Base-by-base conservation (phyloP, 2,888 invertebrate species). In the Melangyna quadrimaculata region DNA sequence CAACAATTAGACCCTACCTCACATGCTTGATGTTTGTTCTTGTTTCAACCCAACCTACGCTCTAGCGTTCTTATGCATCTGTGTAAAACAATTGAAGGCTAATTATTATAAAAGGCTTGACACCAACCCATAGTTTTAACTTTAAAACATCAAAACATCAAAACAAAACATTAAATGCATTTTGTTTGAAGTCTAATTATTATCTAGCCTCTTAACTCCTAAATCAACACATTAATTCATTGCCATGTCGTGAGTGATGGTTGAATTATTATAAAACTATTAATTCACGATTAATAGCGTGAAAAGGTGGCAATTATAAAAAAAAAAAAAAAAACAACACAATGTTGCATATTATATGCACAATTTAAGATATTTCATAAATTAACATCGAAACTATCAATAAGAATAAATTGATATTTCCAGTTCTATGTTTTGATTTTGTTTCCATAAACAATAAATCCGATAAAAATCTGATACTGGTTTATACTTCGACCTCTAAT, bases 271-370 rank as follows among this genome's bases (percentile, higher is more conserved):
- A 65, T 22, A n/a, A 57, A 70, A 67, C 72, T 57, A 70, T 74
- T 65, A 57, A 57, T 57, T 73, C 78, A 83, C 73, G 78, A 83
- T 37, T 19, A n/a, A n/a, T n/a, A 57, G 32, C 48, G 63, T 65
- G 73, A 35, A 22, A 24, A 24, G 78, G 61, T 57, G 57, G 73
- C 73, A 78, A 75, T 75, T 81, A 51, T n/a, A 29, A 61, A 40
- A 10, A n/a, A 29, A 32, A 48, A 24, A 78, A 51, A 10, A 29
- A 61, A 40, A 10, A n/a, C 37, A 32, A 48, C 29, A 78, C 82
- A 83, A 74, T 74, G 74, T 83, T 65, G 83, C 82, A 69, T n/a
- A 40, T 17, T 37, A 35, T 35, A n/a, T 57, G 27, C 45, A 29
- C 37, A 24, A 19, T 32, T 5, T 53, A 17, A 43, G 6, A 2